Evolutionary conservation across 2,888 invertebrate genomes (phyloP).

Genomic region (Harpalus rufipes): DNA sequence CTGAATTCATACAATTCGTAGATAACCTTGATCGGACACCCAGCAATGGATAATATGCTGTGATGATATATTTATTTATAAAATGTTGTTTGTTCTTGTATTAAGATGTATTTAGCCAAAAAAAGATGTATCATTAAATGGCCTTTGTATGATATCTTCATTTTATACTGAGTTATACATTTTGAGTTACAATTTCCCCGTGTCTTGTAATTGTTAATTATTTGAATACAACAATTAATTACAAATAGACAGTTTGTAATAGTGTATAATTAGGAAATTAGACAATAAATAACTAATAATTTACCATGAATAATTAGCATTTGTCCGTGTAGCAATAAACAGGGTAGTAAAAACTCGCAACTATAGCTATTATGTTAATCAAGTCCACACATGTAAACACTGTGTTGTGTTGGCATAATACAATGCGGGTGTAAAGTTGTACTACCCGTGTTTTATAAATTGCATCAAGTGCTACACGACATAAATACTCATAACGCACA

Average conservation of each 20-base stretch:
- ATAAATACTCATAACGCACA: slow-evolving; percentile 63
- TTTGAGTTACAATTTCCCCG: no score
- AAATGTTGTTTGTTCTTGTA: no score
- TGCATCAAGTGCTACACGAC: slow-evolving; percentile 58
- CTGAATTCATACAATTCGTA: no score
- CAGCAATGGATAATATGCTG: no score
- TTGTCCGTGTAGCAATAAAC: slow-evolving; percentile 41
- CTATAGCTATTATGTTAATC: slow-evolving; percentile 52
- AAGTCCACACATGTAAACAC: slow-evolving; percentile 41
- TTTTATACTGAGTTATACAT: no score
- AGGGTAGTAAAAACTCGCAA: slow-evolving; percentile 52
- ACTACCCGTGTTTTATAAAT: slow-evolving; percentile 62
- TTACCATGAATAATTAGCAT: slow-evolving; percentile 45
- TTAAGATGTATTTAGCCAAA: no score
- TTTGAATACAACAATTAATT: neutral
- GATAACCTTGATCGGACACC: no score
- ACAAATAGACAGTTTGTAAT: neutral
- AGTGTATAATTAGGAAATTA: slow-evolving; percentile 49
- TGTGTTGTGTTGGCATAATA: slow-evolving; percentile 21
- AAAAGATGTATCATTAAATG: no score
- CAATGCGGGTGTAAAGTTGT: slow-evolving; percentile 45
- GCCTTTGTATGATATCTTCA: no score
- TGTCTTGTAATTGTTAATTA: neutral
- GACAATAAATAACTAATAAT: slow-evolving; percentile 56
- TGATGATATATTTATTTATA: no score